Conservation (phyloP, 2,113 vertebrate genomes). For the Cygnus buccinator region DNA sequence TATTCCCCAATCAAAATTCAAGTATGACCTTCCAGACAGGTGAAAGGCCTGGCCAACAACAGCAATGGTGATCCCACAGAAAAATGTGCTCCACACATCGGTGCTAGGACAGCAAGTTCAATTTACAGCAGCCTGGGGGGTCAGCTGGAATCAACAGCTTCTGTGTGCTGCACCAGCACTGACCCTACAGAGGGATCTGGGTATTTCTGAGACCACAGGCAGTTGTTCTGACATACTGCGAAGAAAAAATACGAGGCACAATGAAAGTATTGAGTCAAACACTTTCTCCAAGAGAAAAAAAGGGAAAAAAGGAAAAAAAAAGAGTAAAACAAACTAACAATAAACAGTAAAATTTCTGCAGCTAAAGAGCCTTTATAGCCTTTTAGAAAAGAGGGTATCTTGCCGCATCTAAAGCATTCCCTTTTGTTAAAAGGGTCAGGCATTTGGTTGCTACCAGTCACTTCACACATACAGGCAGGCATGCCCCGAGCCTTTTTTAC, state of each 20-base stretch:
- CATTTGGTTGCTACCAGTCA: not conserved
- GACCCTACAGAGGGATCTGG: not conserved
- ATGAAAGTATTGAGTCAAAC: not conserved
- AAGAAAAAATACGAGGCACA: not conserved
- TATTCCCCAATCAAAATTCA: not conserved
- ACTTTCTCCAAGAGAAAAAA: rapidly evolving
- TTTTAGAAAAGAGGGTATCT: not conserved
- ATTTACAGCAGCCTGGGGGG: not conserved
- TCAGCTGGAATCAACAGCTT: not conserved
- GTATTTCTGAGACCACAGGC: not conserved
- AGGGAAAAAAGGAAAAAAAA: too few species aligned
- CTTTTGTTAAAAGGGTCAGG: not conserved
- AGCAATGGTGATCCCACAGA: not conserved
- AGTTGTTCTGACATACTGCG: not conserved
- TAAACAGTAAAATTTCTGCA: not conserved
- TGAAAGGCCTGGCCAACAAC: not conserved
- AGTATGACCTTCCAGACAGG: not conserved
- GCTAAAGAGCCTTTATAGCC: not conserved
- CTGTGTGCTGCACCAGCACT: not conserved
- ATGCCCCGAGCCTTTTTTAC: not conserved
- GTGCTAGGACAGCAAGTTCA: not conserved
- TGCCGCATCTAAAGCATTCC: not conserved
- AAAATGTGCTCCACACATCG: not conserved
- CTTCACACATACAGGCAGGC: not conserved
- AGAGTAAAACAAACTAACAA: not conserved